A percentile compares a stretch with the other conserved stretches of the same genome.
Evolutionary conservation across 92 coral and sea anemone genomes (phyloP).

Genomic region (Zoanthus solanderi): DNA sequence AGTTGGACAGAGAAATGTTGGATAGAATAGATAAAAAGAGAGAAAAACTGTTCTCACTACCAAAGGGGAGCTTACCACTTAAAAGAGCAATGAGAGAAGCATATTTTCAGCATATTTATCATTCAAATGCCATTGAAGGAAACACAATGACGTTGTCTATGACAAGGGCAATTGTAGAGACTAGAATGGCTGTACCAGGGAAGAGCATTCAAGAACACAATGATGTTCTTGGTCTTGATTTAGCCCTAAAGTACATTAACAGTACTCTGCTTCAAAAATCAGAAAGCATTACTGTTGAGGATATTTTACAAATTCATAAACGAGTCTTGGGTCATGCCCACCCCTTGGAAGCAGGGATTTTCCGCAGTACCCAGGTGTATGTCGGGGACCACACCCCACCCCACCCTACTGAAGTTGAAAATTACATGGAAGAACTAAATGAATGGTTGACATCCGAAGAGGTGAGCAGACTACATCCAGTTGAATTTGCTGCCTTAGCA

Average conservation of each 20-base stretch:
- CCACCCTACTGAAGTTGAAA: slow-evolving; percentile 85
- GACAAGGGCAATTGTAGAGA: slow-evolving; percentile 97
- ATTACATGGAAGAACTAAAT: slow-evolving; percentile 86
- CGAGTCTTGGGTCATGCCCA: slow-evolving; percentile 94
- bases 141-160: slow-evolving; percentile 98
- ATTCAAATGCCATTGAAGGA: slow-evolving; percentile 98
- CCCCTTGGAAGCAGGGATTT: slow-evolving; percentile 94
- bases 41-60: slow-evolving; percentile 80
- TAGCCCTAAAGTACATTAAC: slow-evolving; percentile 91
- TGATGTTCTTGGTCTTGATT: slow-evolving; percentile 96
- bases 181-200: slow-evolving; percentile 95
- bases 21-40: slow-evolving; percentile 85
- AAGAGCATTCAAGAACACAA: slow-evolving; percentile 95
- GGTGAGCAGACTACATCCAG: slow-evolving; percentile 83
- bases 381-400: slow-evolving; percentile 97
- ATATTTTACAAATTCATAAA: slow-evolving; percentile 81
- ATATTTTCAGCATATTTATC: slow-evolving; percentile 95
- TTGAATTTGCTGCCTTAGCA: slow-evolving; percentile 96
- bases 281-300: slow-evolving; percentile 74
- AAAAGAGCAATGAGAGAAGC: slow-evolving; percentile 96
- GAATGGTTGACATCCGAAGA: slow-evolving; percentile 85
- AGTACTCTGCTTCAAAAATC: slow-evolving; percentile 85
- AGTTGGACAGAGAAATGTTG: slow-evolving; percentile 94
- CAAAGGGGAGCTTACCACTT: slow-evolving; percentile 86
- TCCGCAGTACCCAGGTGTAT: slow-evolving; percentile 88